Percentiles rank a stretch among this genome's conserved stretches.
Conservation (phyloP, 2,113 vertebrate species). For the Hemichromis elongatus region DNA sequence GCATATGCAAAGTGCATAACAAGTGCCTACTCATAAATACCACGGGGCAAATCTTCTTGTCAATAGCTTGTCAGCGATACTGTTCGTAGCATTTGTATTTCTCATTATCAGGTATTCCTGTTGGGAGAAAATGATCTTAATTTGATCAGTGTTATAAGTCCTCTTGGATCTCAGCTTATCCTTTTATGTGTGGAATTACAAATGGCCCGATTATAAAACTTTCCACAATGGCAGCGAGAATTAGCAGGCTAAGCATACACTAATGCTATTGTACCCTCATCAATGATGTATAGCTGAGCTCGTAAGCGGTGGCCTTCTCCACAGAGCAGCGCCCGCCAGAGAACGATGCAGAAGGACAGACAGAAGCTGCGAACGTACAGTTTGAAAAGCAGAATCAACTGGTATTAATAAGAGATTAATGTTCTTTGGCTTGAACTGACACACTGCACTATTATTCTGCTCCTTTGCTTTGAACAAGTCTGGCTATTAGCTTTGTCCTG, state of each 20-base stretch:
- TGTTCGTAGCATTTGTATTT: conserved; percentile 33
- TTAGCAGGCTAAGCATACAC: conserved; percentile 62
- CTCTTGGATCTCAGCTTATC: conserved; percentile 53
- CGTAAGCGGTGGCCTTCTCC: conserved; percentile 48
- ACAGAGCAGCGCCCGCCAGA: conserved; percentile 32
- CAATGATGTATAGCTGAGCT: conserved; percentile 66
- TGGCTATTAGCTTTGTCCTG: conserved; percentile 57
- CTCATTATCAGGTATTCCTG: conserved; percentile 58
- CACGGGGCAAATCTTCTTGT: conserved; percentile 38
- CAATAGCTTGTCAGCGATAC: conserved; percentile 46
- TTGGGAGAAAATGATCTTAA: conserved; percentile 55
- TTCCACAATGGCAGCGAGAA: conserved; percentile 59
- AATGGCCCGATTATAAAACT: conserved; percentile 58
- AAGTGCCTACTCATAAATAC: conserved; percentile 23
- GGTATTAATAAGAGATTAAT: conserved; percentile 69
- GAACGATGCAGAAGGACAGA: conserved; percentile 16
- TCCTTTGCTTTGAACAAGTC: conserved; percentile 43
- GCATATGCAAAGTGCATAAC: conserved; percentile 26
- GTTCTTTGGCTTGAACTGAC: conserved; percentile 51
- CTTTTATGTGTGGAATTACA: conserved; percentile 59
- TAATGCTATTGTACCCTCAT: conserved; percentile 69
- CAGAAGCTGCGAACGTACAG: conserved; percentile 30
- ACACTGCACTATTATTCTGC: conserved; percentile 44
- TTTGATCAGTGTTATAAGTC: conserved; percentile 56
- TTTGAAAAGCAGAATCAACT: conserved; percentile 61